Conservation (phyloP, 2,888 invertebrate genomes). For the Lithophane semibrunnea region DNA sequence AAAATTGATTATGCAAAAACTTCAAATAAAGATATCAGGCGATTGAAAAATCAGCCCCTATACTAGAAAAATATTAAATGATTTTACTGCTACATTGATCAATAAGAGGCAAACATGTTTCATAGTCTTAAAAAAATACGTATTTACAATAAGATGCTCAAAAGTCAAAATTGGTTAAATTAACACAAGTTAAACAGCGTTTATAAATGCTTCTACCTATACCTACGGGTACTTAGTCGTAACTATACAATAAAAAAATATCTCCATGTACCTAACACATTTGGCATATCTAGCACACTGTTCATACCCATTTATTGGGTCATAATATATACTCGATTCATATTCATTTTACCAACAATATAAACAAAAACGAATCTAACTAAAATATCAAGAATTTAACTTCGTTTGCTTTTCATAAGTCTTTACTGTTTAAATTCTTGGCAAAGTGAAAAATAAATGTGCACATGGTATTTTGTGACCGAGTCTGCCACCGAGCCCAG, state of each 20-base stretch:
- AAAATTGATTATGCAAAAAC: not conserved
- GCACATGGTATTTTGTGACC: constrained; percentile 52
- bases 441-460: constrained; percentile 20
- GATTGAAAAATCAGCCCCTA: not conserved
- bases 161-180: constrained; percentile 6
- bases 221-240: constrained; percentile 56
- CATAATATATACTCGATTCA: constrained; percentile 31
- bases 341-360: constrained; percentile 36
- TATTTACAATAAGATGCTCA: constrained; percentile 21
- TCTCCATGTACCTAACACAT: constrained; percentile 66
- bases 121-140: not conserved
- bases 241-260: constrained; percentile 70
- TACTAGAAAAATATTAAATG: not conserved
- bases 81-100: constrained; percentile 5
- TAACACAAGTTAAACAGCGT: constrained; percentile 45
- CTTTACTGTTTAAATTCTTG: not conserved
- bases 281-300: constrained; percentile 71
- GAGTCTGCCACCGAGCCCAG: constrained; percentile 30
- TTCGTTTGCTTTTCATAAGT: not conserved
- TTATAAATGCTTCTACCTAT: constrained; percentile 60
- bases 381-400: constrained; percentile 3
- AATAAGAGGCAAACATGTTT: not conserved
- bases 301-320: constrained; percentile 41
- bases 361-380: constrained; percentile 7
- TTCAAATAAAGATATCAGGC: not conserved